Evolutionary conservation across 2,888 invertebrate species (phyloP).

Genomic region (Mycalesis mineus): DNA sequence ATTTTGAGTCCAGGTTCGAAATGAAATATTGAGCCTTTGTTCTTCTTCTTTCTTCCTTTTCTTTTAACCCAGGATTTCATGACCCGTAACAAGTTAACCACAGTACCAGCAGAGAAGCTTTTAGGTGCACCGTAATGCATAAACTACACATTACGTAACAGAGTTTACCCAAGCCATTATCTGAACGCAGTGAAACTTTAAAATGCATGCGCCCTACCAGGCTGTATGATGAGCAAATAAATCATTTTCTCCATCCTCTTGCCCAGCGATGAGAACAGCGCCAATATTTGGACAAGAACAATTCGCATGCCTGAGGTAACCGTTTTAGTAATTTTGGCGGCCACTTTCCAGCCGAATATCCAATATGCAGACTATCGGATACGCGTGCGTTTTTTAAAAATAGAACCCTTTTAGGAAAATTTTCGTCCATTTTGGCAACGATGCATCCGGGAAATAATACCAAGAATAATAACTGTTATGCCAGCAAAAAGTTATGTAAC

Average conservation of each 20-base stretch:
- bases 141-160: neutral
- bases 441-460: neutral
- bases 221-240: conserved; percentile 24
- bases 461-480: neutral
- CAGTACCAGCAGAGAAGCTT: no score
- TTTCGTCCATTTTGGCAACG: conserved; percentile 2
- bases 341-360: conserved; percentile 8
- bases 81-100: no score
- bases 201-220: conserved; percentile 5
- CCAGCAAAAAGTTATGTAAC: no score
- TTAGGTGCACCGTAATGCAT: neutral
- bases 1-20: no score
- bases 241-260: conserved; percentile 21
- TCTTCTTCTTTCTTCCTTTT: no score
- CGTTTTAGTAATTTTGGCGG: conserved; percentile 11
- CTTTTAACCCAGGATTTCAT: no score
- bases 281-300: conserved; percentile 30
- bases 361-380: conserved; percentile 8
- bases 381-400: conserved; percentile 1
- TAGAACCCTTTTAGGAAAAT: conserved; percentile 17
- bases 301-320: conserved; percentile 16
- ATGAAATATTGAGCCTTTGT: no score
- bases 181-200: neutral
- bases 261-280: conserved; percentile 25
- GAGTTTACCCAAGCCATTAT: neutral